These are phyloP conservation scores for Adelognathus sp. DNA, from an alignment of 2,888 invertebrate genomes.

Conservation along the genomic window DNA sequence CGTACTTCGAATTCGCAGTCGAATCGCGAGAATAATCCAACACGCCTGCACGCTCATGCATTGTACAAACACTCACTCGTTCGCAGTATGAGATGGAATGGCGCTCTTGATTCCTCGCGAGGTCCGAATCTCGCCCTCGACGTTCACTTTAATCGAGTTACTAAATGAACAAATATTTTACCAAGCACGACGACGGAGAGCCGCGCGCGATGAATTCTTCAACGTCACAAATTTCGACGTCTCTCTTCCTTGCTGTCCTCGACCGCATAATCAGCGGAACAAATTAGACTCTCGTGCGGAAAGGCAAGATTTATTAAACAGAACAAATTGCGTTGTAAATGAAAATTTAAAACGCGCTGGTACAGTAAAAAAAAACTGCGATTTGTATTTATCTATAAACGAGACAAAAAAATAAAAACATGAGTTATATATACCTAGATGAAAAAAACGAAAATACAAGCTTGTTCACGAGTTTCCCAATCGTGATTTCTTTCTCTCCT, in stretches of 20 bases:
- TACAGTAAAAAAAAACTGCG: conserved; percentile 41
- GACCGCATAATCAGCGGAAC: conserved; percentile 37
- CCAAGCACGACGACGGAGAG: conserved; percentile 22
- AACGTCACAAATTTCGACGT: conserved; percentile 18
- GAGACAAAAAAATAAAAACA: conserved; percentile 1
- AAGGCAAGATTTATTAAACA: conserved; percentile 9
- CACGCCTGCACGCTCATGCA: conserved; percentile 29
- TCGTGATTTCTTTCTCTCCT: conserved; percentile 88
- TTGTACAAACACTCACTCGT: conserved; percentile 10
- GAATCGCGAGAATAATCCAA: conserved; percentile 56
- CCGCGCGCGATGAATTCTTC: conserved; percentile 42
- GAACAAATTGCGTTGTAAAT: background rate
- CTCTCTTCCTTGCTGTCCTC: background rate
- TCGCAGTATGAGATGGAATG: background rate
- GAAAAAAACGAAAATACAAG: conserved; percentile 11
- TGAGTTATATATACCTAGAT: conserved; percentile 35
- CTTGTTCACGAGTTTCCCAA: conserved; percentile 76
- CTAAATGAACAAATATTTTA: conserved; percentile 59
- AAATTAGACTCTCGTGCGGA: conserved; percentile 19
- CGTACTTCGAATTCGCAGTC: conserved; percentile 55
- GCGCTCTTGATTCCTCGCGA: conserved; percentile 37
- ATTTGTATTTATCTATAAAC: conserved; percentile 36
- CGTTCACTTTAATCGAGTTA: conserved; percentile 55
- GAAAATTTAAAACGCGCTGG: background rate
- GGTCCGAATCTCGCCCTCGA: conserved; percentile 11